A percentile compares a stretch with the other conserved stretches of the same genome.
Evolutionary conservation across 1,140 invertebrate species (phyloP).

Genomic region (Danaus melanippus): DNA sequence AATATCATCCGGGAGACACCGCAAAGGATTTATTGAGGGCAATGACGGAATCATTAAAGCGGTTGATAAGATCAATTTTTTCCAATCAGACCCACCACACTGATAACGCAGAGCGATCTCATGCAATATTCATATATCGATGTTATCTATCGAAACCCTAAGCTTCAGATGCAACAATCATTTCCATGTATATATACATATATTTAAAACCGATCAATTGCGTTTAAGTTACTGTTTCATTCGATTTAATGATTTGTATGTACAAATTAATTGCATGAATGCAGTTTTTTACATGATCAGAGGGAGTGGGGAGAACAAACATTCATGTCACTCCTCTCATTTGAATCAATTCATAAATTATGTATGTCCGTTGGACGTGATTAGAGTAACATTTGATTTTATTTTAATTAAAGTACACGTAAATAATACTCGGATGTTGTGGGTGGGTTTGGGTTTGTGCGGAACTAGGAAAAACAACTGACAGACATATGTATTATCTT

Average conservation of each 20-base stretch:
- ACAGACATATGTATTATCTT: too few species aligned
- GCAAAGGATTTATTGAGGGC: constrained; percentile 59
- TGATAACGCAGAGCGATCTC: constrained; percentile 28
- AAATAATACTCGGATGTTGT: constrained; percentile 10
- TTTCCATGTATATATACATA: too few species aligned
- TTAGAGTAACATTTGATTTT: too few species aligned
- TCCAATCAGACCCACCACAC: constrained; percentile 8
- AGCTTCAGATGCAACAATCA: too few species aligned
- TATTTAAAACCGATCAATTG: too few species aligned
- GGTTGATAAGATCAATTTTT: constrained; percentile 52
- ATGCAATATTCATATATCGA: constrained; percentile 22
- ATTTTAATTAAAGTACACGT: neutral
- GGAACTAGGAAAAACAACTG: too few species aligned
- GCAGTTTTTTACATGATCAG: constrained; percentile 7
- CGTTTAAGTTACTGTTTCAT: constrained; percentile 9
- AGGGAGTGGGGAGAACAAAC: constrained; percentile 12
- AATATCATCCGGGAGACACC: constrained; percentile 31
- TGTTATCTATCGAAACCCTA: constrained; percentile 7
- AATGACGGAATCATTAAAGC: constrained; percentile 41
- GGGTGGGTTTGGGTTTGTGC: too few species aligned
- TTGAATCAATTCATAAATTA: constrained; percentile 22
- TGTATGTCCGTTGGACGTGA: constrained; percentile 9
- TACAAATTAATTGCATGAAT: constrained; percentile 8
- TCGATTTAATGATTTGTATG: neutral
- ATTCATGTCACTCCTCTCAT: constrained; percentile 23